Evolutionary conservation across 2,888 invertebrate genomes (phyloP), one percentile per base, ranked within the genome.

Genomic region (Macroteleia sp.): DNA sequence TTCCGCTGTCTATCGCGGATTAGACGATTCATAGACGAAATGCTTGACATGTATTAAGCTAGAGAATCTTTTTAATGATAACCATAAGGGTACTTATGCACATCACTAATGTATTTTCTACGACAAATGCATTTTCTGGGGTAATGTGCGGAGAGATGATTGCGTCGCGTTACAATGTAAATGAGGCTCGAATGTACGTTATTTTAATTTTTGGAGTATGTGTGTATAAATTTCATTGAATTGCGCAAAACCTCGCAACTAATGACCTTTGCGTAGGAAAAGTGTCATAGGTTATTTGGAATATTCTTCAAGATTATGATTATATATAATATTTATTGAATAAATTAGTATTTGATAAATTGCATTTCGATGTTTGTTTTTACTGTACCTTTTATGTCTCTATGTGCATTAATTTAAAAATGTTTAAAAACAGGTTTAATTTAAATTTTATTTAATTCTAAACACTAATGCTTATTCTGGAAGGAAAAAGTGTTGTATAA

Each of bases 261-360:
- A 59, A 59, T 66, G 57, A 74, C 36, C 50, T 67, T 67, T 67
- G 67, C 66, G 54, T 54, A 66, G 74, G 17, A 48, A 19, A 75
- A 75, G 74, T 75, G 74, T 71, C 73, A 67, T 77, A 73, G 61
- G 57, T 52, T 75, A 61, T 46, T 66, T n/a, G 39, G 42, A 73
- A 36, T 20, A 32, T 22, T 59, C 32, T 48, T 36, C 16, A 57
- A 44, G 10, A 30, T 48, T 64, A 50, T 50, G 22, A 52, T 48
- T 64, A 70, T 52, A 57, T 41, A 36, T 67, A 67, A 46, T 75
- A 78, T 78, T 69, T 73, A 74, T 73, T 77, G 12, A 77, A 73
- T 69, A 77, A 77, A 73, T 19, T 61, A 52, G 50, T 64, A 50
- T 77, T 73, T 71, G 71, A 71, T 67, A 77, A 73, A 77, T 77